Base-by-base conservation (phyloP, 2,888 invertebrate genomes). In the Athetis lepigone region DNA sequence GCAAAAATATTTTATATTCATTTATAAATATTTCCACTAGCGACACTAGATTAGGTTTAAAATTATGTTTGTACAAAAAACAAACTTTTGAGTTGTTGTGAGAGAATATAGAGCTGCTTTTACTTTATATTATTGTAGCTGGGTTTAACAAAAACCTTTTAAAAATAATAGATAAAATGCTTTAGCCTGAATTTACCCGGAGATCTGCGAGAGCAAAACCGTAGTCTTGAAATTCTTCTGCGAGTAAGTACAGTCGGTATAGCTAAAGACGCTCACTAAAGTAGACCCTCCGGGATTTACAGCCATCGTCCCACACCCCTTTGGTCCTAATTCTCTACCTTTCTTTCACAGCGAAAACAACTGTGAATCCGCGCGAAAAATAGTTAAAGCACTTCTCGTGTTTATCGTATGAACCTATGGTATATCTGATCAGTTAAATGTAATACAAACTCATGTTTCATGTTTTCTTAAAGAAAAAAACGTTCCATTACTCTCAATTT, bases 241-340 rank as follows among this genome's bases (percentile, higher is more conserved):
- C 50, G 27, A 71, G 61, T 57, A 68, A 60, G 47, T 57, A 59
- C 39, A 52, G 55, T 52, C 63, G 47, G 60, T 60, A 70, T 40
- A 45, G 62, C 75, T 81, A 81, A 80, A 79, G 81, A 80, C 68
- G 77, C 40, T 71, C 71, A 62, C 77, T 74, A 81, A 79, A 71
- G 68, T 71, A 76, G 65, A 79, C 81, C 79, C 69, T 79, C 70
- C 11, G 81, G 81, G 81, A 81, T 80, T 80, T 80, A 80, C 74
- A 64, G 51, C 81, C 66, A 36, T 19, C 78, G 37, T 49, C 69
- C 76, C 81, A 65, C 74, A 80, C 74, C 81, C 81, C 74, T 74
- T 73, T 54, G 60, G 64, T 61, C 77, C 79, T 81, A 81, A 80
- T 80, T 76, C 79, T 63, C 74, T 64, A 76, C 79, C 81, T 81